phyloP scores from a whole-genome alignment of 2,888 invertebrate genomes.

The Galerucella nymphaeae region DNA sequence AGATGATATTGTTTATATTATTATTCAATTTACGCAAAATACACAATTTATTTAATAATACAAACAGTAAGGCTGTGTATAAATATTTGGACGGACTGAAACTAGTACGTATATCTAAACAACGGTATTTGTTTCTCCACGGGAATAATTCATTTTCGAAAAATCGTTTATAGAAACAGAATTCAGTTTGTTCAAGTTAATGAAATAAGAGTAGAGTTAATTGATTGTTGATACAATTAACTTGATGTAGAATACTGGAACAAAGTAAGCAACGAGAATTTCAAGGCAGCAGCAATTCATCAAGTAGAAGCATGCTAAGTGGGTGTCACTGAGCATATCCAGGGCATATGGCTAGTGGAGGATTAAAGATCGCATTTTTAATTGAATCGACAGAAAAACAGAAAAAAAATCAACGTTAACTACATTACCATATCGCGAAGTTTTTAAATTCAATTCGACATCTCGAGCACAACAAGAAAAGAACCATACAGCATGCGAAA shows the following conservation, averaged over 20 bases:
- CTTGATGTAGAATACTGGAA: not conserved
- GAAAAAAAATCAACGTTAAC: conserved; percentile 12
- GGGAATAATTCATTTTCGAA: conserved; percentile 28
- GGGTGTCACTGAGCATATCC: too few species aligned
- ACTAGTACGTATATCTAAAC: conserved; percentile 30
- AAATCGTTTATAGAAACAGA: conserved; percentile 25
- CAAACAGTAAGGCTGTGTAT: conserved; percentile 27
- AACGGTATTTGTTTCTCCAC: conserved; percentile 23
- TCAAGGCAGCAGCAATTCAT: too few species aligned
- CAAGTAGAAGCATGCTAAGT: too few species aligned
- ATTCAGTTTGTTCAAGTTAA: conserved; percentile 1
- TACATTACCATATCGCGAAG: conserved; percentile 26
- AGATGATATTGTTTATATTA: conserved; percentile 35
- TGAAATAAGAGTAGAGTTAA: not conserved
- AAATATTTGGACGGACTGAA: conserved; percentile 33
- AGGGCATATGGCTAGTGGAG: too few species aligned
- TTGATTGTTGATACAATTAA: not conserved
- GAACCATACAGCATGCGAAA: too few species aligned
- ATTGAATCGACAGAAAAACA: too few species aligned
- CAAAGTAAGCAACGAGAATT: too few species aligned
- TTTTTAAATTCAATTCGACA: conserved; percentile 24
- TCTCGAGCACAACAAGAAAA: conserved; percentile 16
- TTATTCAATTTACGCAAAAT: conserved; percentile 36
- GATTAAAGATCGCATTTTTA: too few species aligned
- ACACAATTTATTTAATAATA: conserved; percentile 33